These are phyloP conservation scores for Sarcophaga rosellei DNA, from an alignment of 2,888 invertebrate genomes.

Conservation along the genomic window DNA sequence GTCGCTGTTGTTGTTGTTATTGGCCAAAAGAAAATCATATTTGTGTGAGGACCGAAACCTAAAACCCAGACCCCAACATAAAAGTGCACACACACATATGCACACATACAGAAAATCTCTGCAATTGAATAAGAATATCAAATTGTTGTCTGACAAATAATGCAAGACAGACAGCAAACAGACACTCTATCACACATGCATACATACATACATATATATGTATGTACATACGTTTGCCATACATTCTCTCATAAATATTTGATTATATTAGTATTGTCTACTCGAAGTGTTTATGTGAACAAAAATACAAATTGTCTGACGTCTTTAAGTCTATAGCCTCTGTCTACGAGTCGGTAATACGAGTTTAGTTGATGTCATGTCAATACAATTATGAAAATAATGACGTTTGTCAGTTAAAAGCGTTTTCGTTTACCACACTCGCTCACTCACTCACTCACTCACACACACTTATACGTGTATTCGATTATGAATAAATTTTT, in stretches of 20 bases:
- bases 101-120: neutral
- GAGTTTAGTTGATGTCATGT: slow-evolving; percentile 33
- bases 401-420: slow-evolving; percentile 33
- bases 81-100: neutral
- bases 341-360: neutral
- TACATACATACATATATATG: too few relatives aligned
- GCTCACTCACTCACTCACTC: neutral
- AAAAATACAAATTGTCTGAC: slow-evolving; percentile 48
- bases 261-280: neutral
- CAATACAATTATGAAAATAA: slow-evolving; percentile 40
- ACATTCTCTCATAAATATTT: neutral
- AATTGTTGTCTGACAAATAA: neutral
- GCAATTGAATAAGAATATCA: neutral
- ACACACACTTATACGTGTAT: neutral
- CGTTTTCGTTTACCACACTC: slow-evolving; percentile 18
- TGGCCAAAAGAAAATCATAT: neutral
- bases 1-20: neutral
- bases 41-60: neutral
- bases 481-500: neutral
- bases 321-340: slow-evolving; percentile 57
- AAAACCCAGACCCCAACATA: neutral
- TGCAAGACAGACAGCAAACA: too few relatives aligned
- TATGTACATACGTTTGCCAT: neutral
- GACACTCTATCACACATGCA: neutral
- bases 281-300: neutral